phyloP scores from a whole-genome alignment of 1,140 invertebrate species.

The Trialeurodes vaporariorum region DNA sequence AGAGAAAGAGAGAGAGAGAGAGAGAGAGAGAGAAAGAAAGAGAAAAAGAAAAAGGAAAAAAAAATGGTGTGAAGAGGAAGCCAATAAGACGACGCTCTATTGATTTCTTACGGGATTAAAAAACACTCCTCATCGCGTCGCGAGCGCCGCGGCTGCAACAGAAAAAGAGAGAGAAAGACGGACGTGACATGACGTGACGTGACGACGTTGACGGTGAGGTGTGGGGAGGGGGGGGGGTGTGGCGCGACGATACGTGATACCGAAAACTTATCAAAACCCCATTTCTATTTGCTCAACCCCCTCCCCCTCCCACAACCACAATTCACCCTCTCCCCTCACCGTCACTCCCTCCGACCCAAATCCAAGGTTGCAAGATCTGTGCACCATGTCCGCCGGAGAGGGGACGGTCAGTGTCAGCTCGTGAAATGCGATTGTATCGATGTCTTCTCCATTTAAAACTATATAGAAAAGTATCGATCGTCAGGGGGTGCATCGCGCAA shows the following conservation, averaged over 20 bases:
- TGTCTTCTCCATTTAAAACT: neutral
- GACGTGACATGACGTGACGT: constrained; percentile 13
- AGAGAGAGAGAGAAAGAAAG: constrained; percentile 2
- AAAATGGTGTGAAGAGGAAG: constrained; percentile 29
- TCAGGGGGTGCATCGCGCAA: constrained; percentile 32
- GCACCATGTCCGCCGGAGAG: too few species aligned
- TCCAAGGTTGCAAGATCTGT: too few species aligned
- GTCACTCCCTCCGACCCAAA: too few species aligned
- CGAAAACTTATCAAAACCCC: constrained; percentile 32
- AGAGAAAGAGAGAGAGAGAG: neutral
- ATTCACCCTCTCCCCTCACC: too few species aligned
- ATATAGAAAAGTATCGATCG: constrained; percentile 30
- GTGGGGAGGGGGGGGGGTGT: too few species aligned
- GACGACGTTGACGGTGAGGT: too few species aligned
- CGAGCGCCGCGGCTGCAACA: too few species aligned
- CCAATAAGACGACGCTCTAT: constrained; percentile 20
- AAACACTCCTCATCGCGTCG: constrained; percentile 21
- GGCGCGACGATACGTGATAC: constrained; percentile 32
- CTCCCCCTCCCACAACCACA: constrained; percentile 7
- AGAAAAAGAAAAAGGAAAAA: constrained; percentile 21
- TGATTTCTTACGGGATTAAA: constrained; percentile 17
- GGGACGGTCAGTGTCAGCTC: constrained; percentile 3
- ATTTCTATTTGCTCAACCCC: constrained; percentile 22
- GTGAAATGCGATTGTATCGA: constrained; percentile 26
- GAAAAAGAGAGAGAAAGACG: too few species aligned